Evolutionary conservation across 2,888 invertebrate species (phyloP).

Genomic region (Microctonus aethiopoides): DNA sequence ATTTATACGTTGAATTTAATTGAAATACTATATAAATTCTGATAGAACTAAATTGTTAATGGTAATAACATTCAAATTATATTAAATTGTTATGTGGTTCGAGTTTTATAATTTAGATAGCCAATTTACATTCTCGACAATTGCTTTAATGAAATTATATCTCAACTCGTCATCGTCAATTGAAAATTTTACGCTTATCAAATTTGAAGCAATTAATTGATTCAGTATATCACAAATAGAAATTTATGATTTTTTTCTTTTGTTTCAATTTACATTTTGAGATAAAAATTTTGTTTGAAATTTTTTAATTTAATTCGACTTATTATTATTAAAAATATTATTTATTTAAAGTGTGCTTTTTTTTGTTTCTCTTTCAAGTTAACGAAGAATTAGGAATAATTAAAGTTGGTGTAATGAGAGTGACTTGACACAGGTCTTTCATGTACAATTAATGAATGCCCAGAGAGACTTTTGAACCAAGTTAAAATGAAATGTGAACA

Average conservation of each 20-base stretch:
- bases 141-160: slow-evolving; percentile 4
- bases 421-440: neutral
- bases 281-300: no score
- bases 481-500: neutral
- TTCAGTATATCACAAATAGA: neutral
- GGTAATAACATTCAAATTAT: neutral
- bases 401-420: neutral
- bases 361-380: neutral
- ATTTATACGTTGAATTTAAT: neutral
- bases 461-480: neutral
- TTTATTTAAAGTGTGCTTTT: no score
- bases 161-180: slow-evolving; percentile 15
- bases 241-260: no score
- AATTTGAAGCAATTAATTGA: slow-evolving; percentile 3
- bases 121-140: slow-evolving; percentile 18
- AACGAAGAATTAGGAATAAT: neutral
- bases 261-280: no score
- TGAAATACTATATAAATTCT: neutral
- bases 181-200: slow-evolving; percentile 2
- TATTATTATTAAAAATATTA: neutral
- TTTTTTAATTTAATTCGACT: neutral
- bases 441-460: neutral
- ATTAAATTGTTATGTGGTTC: neutral
- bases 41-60: slow-evolving; percentile 1
- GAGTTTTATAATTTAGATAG: slow-evolving; percentile 21